phyloP scores from a whole-genome alignment of 2,797 vertebrate species.

The Malurus splendens region DNA sequence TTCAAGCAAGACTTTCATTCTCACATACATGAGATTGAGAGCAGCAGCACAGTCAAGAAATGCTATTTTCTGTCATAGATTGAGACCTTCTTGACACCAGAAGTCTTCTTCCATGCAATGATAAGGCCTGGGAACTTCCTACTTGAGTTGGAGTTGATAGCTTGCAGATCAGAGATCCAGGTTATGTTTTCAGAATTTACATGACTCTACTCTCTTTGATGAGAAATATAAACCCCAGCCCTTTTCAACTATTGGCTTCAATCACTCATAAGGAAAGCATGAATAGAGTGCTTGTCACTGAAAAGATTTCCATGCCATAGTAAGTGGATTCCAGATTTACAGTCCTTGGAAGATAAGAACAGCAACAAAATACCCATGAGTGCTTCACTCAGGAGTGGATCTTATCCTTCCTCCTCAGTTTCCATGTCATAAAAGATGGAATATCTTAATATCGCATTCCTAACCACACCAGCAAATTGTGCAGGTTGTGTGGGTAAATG shows the following conservation, averaged over 20 bases:
- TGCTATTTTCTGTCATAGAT: not conserved
- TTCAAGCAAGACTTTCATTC: not conserved
- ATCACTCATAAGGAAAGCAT: not conserved
- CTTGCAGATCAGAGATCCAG: not conserved
- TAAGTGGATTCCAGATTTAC: not conserved
- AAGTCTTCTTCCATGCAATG: not conserved
- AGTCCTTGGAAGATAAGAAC: not conserved
- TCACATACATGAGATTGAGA: not conserved
- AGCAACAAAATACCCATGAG: not conserved
- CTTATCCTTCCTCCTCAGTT: not conserved
- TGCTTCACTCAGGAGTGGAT: not conserved
- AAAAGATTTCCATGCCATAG: not conserved
- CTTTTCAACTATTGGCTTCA: not conserved
- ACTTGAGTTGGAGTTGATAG: not conserved
- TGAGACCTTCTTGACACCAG: not conserved
- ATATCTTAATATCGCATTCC: not conserved
- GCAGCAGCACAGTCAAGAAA: not conserved
- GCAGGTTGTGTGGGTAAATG: not conserved
- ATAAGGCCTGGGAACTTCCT: not conserved
- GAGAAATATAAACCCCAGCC: not conserved
- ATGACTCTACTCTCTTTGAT: not conserved
- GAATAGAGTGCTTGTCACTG: not conserved
- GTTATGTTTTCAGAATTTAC: slow-evolving; percentile 2
- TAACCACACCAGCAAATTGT: not conserved
- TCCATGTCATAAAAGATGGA: not conserved